Evolutionary conservation across 2,113 vertebrate species (phyloP), one percentile per base, ranked within the genome.

Genomic region (Onychostruthus taczanowskii): DNA sequence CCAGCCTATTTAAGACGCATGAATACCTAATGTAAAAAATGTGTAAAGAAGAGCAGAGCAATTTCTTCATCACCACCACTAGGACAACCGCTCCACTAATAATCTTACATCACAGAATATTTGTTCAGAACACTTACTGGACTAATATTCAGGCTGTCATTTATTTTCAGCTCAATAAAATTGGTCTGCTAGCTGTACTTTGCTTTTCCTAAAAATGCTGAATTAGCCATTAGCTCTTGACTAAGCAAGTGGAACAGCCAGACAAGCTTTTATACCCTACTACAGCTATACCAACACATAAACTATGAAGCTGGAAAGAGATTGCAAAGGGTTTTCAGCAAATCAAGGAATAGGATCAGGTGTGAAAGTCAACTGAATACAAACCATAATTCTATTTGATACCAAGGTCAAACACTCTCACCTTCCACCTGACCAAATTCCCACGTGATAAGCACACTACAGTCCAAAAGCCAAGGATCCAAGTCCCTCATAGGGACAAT

Each of bases 361-460:
- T 63, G 55, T 16, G 41, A 90, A 95, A 83, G 26, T 10, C 55
- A 94, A 23, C 13, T 66, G 24, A 82, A 73, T 22, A 46, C 24
- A 68, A 62, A 31, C 24, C 63, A 66, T 9, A 8, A 22, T 72
- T 90, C 68, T 74, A 31, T 43, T 84, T 58, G 23, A 68, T 67
- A 72, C 8, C 46, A 77, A 67, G 43, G 31, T 61, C 46, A 64
- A 56, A 76, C 12, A 13, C 24, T 15, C 31, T 83, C 37, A 83
- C 35, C 39, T 44, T 78, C 39, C 15, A 81, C 31, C 49, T 61
- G n/a, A 68, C 7, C 7, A 2, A 91, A 85, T 15, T 68, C 35
- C 41, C 66, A 75, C 0, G 0, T 21, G 7, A 91, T 69, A 87
- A 87, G 89, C 0, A 0, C 0, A 0, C 21, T 55, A 13, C 10